These are phyloP conservation scores for Bufo bufo DNA, from an alignment of 2,113 vertebrate species.

Conservation along the genomic window DNA sequence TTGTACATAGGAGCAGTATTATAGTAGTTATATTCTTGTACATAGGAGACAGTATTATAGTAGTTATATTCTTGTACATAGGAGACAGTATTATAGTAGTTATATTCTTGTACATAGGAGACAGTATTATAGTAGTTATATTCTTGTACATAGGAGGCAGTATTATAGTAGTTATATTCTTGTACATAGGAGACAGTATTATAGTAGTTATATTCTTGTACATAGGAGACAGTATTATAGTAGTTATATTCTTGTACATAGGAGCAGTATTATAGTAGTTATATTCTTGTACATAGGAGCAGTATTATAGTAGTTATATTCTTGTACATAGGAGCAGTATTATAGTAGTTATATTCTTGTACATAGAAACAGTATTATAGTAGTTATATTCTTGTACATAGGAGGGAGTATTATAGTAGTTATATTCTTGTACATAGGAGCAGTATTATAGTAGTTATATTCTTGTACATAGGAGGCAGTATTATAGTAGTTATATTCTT, in stretches of 20 bases:
- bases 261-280: too few species aligned
- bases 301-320: slow-evolving; percentile 6
- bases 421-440: background rate
- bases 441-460: background rate
- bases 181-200: too few species aligned
- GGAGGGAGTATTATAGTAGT: too few species aligned
- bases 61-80: slow-evolving; percentile 3
- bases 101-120: background rate
- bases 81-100: slow-evolving; percentile 5
- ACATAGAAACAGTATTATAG: too few species aligned
- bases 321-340: background rate
- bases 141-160: too few species aligned
- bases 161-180: too few species aligned
- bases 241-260: too few species aligned
- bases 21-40: slow-evolving; percentile 1
- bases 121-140: too few species aligned
- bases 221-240: too few species aligned
- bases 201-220: too few species aligned
- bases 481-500: background rate
- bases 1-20: background rate
- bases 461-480: background rate
- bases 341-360: background rate
- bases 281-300: background rate
- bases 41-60: background rate
- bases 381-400: too few species aligned